These are phyloP conservation scores for Fratercula arctica DNA, from an alignment of 2,797 vertebrate species.

Conservation along the genomic window DNA sequence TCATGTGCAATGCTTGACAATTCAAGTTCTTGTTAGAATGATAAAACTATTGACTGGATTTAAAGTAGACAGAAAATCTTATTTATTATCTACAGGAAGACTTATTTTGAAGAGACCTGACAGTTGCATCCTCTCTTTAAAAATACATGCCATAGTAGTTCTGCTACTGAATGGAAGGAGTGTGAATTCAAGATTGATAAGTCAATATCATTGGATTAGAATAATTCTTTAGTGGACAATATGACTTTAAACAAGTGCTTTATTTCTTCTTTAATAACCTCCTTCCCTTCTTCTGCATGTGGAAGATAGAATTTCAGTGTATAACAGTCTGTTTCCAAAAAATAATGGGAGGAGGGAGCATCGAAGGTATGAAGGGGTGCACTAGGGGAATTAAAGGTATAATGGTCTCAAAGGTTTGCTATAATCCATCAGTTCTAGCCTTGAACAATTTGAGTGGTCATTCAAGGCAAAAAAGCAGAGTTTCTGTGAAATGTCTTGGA, in stretches of 20 bases:
- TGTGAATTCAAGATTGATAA: neutral
- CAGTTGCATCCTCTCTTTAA: neutral
- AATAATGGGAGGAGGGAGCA: neutral
- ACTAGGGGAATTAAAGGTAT: neutral
- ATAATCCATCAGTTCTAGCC: neutral
- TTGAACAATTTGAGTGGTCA: neutral
- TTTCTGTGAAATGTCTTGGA: neutral
- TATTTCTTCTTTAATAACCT: neutral
- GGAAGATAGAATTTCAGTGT: neutral
- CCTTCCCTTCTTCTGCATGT: neutral
- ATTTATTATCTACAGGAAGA: slow-evolving; percentile 22
- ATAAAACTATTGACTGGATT: neutral
- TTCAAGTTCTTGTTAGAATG: slow-evolving; percentile 3
- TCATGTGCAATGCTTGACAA: neutral
- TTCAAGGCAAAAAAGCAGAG: neutral
- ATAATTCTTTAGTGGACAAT: neutral
- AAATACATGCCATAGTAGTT: neutral
- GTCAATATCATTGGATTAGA: neutral
- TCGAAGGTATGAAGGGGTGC: neutral
- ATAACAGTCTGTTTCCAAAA: neutral
- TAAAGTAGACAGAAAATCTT: slow-evolving; percentile 1
- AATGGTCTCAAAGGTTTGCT: neutral
- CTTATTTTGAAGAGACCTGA: neutral
- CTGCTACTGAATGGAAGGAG: neutral
- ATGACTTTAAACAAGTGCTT: neutral